These are phyloP conservation scores for Nomada lathburiana DNA, from an alignment of 2,888 invertebrate genomes.

Conservation along the genomic window DNA sequence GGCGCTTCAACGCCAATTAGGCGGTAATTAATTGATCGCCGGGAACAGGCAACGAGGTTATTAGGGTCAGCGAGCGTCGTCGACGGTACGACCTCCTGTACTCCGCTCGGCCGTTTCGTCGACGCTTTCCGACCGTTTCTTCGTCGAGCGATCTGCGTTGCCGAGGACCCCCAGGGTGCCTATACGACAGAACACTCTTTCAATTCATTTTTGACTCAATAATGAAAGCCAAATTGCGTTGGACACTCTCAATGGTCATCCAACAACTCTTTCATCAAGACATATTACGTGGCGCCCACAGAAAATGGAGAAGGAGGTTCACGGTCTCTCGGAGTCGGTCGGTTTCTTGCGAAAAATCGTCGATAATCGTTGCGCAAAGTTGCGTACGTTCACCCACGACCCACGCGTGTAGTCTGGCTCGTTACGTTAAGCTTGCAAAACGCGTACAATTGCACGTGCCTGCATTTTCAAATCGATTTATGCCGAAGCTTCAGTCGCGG, in stretches of 20 bases:
- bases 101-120: background rate
- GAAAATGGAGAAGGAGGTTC: background rate
- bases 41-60: constrained; percentile 78
- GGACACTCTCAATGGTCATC: background rate
- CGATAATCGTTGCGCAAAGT: constrained; percentile 48
- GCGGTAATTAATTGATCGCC: constrained; percentile 80
- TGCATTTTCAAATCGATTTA: constrained; percentile 59
- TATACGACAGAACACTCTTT: background rate
- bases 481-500: constrained; percentile 17
- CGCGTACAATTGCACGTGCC: constrained; percentile 64
- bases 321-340: background rate
- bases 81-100: constrained; percentile 52
- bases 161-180: constrained; percentile 7
- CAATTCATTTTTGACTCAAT: background rate
- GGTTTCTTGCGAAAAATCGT: constrained; percentile 7
- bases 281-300: no score
- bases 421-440: constrained; percentile 61
- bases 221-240: background rate
- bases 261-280: no score
- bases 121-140: background rate
- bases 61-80: constrained; percentile 75
- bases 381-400: constrained; percentile 58
- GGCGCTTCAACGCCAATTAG: constrained; percentile 79
- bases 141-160: constrained; percentile 5
- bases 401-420: constrained; percentile 46